These are phyloP conservation scores for Drosophila auraria DNA, from an alignment of 1,140 invertebrate genomes.

Conservation along the genomic window DNA sequence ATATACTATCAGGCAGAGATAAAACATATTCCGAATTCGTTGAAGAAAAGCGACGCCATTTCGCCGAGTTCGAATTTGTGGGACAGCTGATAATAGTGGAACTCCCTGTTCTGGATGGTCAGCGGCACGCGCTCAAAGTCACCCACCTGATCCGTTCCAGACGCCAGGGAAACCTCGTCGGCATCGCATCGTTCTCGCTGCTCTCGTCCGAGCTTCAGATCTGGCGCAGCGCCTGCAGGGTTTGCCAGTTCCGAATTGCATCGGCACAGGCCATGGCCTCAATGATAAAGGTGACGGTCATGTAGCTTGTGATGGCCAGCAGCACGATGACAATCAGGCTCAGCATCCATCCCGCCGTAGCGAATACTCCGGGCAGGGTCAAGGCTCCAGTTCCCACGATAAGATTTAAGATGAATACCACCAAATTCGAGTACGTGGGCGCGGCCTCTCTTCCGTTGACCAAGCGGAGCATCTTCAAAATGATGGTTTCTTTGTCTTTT, in stretches of 20 bases:
- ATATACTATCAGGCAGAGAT: conserved; percentile 95
- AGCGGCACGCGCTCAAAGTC: conserved; percentile 70
- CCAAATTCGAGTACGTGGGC: conserved; percentile 44
- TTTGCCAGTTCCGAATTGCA: conserved; percentile 91
- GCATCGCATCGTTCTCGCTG: conserved; percentile 53
- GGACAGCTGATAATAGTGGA: conserved; percentile 86
- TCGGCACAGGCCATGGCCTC: conserved; percentile 98
- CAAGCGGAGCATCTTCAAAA: conserved; percentile 35
- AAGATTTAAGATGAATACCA: conserved; percentile 97
- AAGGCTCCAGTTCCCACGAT: conserved; percentile 99
- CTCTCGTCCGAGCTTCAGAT: conserved; percentile 83
- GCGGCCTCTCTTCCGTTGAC: conserved; percentile 40
- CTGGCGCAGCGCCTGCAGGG: conserved; percentile 88
- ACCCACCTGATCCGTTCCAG: conserved; percentile 6
- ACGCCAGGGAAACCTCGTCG: conserved; percentile 41
- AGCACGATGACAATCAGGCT: conserved; percentile 92
- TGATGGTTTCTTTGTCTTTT: conserved; percentile 41
- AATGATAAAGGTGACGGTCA: conserved; percentile 98
- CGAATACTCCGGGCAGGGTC: conserved; percentile 96
- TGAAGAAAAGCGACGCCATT: conserved; percentile 97
- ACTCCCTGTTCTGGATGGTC: conserved; percentile 54
- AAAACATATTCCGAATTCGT: conserved; percentile 93
- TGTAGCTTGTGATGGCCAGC: conserved; percentile 95
- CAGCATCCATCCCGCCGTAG: conserved; percentile 95
- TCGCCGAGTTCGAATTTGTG: conserved; percentile 95